These are phyloP conservation scores for Etheostoma nigrum DNA, from an alignment of 2,797 vertebrate genomes.

Conservation along the genomic window DNA sequence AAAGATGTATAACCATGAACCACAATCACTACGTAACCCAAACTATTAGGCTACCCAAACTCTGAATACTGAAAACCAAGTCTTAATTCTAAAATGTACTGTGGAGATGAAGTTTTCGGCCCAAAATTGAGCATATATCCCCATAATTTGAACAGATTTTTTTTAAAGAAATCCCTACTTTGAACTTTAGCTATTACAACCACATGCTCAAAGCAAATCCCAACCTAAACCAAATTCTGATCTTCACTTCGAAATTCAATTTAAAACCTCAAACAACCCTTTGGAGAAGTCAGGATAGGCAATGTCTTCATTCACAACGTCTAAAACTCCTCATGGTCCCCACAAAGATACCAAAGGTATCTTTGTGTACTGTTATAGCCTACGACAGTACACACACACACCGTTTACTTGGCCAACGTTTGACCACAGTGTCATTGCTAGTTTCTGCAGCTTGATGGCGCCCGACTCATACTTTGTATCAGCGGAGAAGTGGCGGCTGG, in stretches of 20 bases:
- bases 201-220: neutral
- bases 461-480: slow-evolving; percentile 64
- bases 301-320: neutral
- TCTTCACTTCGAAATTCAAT: neutral
- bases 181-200: neutral
- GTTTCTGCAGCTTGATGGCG: slow-evolving; percentile 79
- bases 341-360: neutral
- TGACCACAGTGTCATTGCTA: slow-evolving; percentile 27
- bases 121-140: neutral
- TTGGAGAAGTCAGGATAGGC: neutral
- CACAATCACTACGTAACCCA: neutral
- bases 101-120: neutral
- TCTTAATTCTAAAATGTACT: neutral
- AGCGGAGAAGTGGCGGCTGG: slow-evolving; percentile 32
- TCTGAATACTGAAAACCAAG: neutral
- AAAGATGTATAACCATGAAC: neutral
- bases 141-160: neutral
- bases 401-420: slow-evolving; percentile 20
- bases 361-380: no score
- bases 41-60: neutral
- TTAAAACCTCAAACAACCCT: neutral
- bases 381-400: neutral
- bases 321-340: neutral
- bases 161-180: no score
- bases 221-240: neutral